These are phyloP conservation scores for Orchesellides sinensis DNA, from an alignment of 2,888 invertebrate species.

Conservation along the genomic window DNA sequence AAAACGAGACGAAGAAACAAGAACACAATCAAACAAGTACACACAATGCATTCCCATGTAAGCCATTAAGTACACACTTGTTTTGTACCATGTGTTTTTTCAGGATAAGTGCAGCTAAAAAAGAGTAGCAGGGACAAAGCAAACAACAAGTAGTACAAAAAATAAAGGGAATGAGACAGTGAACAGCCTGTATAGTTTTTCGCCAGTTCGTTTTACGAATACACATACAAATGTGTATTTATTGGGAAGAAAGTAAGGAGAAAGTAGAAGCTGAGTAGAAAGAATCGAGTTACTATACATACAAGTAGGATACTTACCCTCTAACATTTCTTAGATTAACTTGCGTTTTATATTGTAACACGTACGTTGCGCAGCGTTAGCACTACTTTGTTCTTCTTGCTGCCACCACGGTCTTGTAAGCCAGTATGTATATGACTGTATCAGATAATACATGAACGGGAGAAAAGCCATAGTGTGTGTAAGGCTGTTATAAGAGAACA, in stretches of 20 bases:
- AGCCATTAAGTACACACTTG: constrained; percentile 57
- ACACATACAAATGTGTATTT: not conserved
- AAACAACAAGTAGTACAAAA: constrained; percentile 3
- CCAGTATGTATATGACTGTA: too few species aligned
- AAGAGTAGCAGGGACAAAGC: not conserved
- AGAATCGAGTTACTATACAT: not conserved
- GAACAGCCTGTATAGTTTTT: not conserved
- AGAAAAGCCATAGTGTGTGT: not conserved
- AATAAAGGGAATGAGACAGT: not conserved
- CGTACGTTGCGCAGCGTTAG: not conserved
- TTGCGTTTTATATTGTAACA: not conserved
- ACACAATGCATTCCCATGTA: constrained; percentile 57
- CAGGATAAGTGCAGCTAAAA: constrained; percentile 40
- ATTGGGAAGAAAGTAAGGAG: not conserved
- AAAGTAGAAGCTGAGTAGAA: not conserved
- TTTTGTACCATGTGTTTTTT: constrained; percentile 42
- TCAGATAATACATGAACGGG: too few species aligned
- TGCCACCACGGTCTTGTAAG: too few species aligned
- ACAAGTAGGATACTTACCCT: not conserved
- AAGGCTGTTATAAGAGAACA: not conserved
- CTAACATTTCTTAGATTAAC: not conserved
- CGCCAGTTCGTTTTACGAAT: not conserved
- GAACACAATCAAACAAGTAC: constrained; percentile 37
- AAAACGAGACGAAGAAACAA: constrained; percentile 26
- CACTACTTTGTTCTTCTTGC: too few species aligned